Conservation (phyloP, 2,888 invertebrate genomes). For the Ceraclea dissimilis region DNA sequence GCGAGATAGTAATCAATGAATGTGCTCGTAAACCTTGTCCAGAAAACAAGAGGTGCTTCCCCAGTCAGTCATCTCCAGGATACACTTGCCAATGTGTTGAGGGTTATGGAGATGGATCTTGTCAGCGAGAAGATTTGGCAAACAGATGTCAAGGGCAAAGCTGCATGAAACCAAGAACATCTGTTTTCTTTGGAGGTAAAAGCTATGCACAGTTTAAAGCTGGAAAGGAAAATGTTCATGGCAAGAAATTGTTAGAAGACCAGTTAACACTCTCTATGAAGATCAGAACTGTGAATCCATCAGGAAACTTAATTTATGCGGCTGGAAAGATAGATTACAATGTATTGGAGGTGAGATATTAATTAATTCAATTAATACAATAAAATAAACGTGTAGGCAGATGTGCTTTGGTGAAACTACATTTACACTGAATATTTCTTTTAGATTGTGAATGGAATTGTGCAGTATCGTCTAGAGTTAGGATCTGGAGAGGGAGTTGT, state of each 20-base stretch:
- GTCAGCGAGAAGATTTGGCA: constrained; percentile 55
- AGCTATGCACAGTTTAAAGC: constrained; percentile 74
- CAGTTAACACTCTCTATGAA: constrained; percentile 71
- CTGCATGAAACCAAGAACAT: constrained; percentile 65
- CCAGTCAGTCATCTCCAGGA: constrained; percentile 59
- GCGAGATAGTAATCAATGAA: constrained; percentile 68
- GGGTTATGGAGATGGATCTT: constrained; percentile 61
- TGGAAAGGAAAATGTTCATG: constrained; percentile 48
- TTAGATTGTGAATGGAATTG: constrained; percentile 68
- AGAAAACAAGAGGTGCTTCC: constrained; percentile 63
- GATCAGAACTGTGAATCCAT: constrained; percentile 73
- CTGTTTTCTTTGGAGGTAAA: constrained; percentile 72
- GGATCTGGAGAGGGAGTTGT: constrained; percentile 86
- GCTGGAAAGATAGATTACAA: constrained; percentile 85
- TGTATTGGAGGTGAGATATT: constrained; percentile 61
- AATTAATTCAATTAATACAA: background rate
- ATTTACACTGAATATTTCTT: constrained; percentile 22
- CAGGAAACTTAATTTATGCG: constrained; percentile 79
- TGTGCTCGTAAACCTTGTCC: constrained; percentile 74
- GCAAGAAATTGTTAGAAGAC: constrained; percentile 69
- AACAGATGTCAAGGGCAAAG: constrained; percentile 58
- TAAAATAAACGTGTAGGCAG: background rate
- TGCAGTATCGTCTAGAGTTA: constrained; percentile 87
- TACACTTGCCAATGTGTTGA: constrained; percentile 75
- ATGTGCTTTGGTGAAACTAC: background rate